These are phyloP conservation scores for Porites cylindrica DNA, from an alignment of 92 coral and sea anemone genomes.

Conservation along the genomic window DNA sequence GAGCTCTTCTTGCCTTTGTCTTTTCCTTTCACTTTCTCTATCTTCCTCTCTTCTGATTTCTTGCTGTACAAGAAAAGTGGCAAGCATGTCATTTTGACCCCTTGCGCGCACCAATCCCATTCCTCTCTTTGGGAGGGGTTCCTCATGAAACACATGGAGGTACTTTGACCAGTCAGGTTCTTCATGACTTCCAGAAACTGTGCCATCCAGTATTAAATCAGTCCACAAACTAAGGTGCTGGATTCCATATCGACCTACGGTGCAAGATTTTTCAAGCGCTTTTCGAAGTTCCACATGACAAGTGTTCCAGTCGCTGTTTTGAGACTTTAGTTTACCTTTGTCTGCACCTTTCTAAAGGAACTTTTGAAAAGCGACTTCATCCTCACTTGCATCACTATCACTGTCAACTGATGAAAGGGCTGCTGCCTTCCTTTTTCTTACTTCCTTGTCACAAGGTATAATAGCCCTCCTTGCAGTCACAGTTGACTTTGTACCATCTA, in stretches of 20 bases:
- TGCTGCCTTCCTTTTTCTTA: constrained; percentile 4
- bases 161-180: constrained; percentile 68
- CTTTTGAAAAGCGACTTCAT: constrained; percentile 55
- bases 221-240: constrained; percentile 68
- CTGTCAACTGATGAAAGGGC: constrained; percentile 4
- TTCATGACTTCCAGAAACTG: constrained; percentile 54
- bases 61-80: constrained; percentile 54
- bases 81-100: constrained; percentile 51
- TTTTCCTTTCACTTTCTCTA: constrained; percentile 38
- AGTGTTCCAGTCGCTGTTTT: constrained; percentile 58
- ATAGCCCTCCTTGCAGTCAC: constrained; percentile 9
- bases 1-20: constrained; percentile 16
- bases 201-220: constrained; percentile 61
- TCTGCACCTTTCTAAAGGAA: constrained; percentile 28
- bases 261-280: constrained; percentile 47
- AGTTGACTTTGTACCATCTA: constrained; percentile 20
- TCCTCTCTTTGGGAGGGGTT: constrained; percentile 46
- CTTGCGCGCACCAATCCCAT: constrained; percentile 40
- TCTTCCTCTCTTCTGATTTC: constrained; percentile 26
- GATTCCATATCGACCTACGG: constrained; percentile 55
- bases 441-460: constrained; percentile 2
- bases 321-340: constrained; percentile 45
- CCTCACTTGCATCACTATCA: constrained; percentile 55
- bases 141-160: constrained; percentile 43
- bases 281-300: constrained; percentile 60